A percentile compares a stretch with the other conserved stretches of the same genome.
Conservation (phyloP, 1,140 invertebrate genomes). For the Heliconius eleuchia region DNA sequence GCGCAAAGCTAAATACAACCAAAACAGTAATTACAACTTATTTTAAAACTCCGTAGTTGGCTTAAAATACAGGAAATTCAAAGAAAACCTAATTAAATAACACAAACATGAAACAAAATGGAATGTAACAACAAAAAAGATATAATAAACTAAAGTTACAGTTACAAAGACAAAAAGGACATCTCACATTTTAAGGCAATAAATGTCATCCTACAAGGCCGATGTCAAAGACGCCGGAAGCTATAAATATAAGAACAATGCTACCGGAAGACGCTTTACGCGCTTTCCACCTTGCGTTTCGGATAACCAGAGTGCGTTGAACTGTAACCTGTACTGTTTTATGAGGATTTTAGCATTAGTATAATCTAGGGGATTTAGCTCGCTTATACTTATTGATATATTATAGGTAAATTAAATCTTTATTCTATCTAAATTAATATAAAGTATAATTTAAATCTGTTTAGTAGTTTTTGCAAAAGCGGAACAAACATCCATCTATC, state of each 20-base stretch:
- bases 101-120: not conserved
- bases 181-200: slow-evolving; percentile 21
- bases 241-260: slow-evolving; percentile 30
- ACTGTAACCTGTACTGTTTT: slow-evolving; percentile 8
- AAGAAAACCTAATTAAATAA: not conserved
- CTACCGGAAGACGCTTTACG: slow-evolving; percentile 25
- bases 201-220: slow-evolving; percentile 28
- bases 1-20: too few relatives aligned
- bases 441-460: too few relatives aligned
- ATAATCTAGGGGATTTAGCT: not conserved
- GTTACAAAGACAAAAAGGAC: slow-evolving; percentile 10
- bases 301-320: slow-evolving; percentile 24
- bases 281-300: slow-evolving; percentile 24
- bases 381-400: too few relatives aligned
- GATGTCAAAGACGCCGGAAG: slow-evolving; percentile 23
- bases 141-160: not conserved
- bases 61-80: not conserved
- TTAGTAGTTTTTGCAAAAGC: too few relatives aligned
- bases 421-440: too few relatives aligned
- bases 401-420: too few relatives aligned
- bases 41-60: too few relatives aligned
- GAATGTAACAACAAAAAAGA: not conserved
- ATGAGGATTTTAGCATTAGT: not conserved
- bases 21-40: too few relatives aligned
- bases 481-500: too few relatives aligned